phyloP scores from a whole-genome alignment of 2,888 invertebrate species.

The Campaea margaritaria region DNA sequence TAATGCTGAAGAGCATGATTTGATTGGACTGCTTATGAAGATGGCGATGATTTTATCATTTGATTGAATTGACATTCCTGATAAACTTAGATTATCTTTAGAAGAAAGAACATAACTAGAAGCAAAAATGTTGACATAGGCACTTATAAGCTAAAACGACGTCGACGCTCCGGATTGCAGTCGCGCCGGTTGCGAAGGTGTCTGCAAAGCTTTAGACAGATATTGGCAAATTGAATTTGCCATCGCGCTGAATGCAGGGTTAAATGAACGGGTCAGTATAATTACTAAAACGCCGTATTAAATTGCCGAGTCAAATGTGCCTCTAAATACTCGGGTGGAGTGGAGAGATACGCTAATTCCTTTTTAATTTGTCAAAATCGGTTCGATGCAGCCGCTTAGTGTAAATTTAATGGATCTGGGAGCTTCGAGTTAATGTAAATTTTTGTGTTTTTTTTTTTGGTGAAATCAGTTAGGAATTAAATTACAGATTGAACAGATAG shows the following conservation, averaged over 20 bases:
- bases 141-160: too few relatives aligned
- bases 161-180: background rate
- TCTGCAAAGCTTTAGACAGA: constrained; percentile 20
- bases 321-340: constrained; percentile 29
- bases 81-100: too few relatives aligned
- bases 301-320: constrained; percentile 34
- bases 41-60: too few relatives aligned
- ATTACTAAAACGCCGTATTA: constrained; percentile 36
- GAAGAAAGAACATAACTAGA: too few relatives aligned
- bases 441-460: constrained; percentile 4
- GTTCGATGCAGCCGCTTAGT: constrained; percentile 16
- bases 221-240: constrained; percentile 46
- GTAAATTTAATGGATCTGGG: constrained; percentile 7
- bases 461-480: background rate
- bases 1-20: too few relatives aligned
- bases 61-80: too few relatives aligned
- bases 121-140: too few relatives aligned
- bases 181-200: constrained; percentile 2
- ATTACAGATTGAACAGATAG: too few relatives aligned
- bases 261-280: constrained; percentile 40
- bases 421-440: constrained; percentile 1
- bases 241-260: constrained; percentile 36
- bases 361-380: constrained; percentile 33
- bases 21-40: too few relatives aligned
- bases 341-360: constrained; percentile 30